Evolutionary conservation across 2,797 vertebrate species (phyloP), one percentile per base, ranked within the genome.

Genomic region (Natrix natrix): DNA sequence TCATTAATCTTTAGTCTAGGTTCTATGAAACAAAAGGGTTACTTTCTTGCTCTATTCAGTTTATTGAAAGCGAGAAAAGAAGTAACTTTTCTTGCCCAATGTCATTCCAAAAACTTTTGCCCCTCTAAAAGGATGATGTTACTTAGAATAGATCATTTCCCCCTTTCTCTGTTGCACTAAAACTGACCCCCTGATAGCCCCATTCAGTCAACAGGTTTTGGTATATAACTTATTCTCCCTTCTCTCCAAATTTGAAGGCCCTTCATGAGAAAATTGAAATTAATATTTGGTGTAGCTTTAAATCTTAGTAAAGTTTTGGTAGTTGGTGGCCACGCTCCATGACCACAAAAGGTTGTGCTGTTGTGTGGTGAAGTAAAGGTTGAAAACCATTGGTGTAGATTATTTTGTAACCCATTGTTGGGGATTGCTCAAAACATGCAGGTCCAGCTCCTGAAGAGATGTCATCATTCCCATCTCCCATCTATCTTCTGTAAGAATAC

Each of bases 401-500:
- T 55, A 12, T 59, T 78, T 2, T 14, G 28, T 61, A 54, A 24
- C 57, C 43, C 24, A 5, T 92, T 22, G 57, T 22, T 61, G 13
- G 4, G 92, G 66, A 83, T 93, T 55, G 88, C 17, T 28, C 55
- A 59, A 92, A 52, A 54, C 2, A 54, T 5, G 0, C 91, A 55
- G n/a, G 88, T 69, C n/a, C 12, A 22, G 22, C n/a, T 0, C 12
- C 60, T 88, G 26, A 37, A 91, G 57, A 63, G 22, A 87, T 20
- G 8, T 13, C 61, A 57, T 78, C 17, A 54, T 90, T 60, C 56
- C 86, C 5, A 22, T 17, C 10, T 54, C 89, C n/a, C 59, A 93
- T 20, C 86, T 89, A 11, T 43, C 83, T 90, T 61, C 93, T 94
- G 86, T 74, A 93, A 69, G 59, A 22, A 14, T n/a, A 8, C 91